phyloP scores from a whole-genome alignment of 2,113 vertebrate species.

The Stigmatopora argus region DNA sequence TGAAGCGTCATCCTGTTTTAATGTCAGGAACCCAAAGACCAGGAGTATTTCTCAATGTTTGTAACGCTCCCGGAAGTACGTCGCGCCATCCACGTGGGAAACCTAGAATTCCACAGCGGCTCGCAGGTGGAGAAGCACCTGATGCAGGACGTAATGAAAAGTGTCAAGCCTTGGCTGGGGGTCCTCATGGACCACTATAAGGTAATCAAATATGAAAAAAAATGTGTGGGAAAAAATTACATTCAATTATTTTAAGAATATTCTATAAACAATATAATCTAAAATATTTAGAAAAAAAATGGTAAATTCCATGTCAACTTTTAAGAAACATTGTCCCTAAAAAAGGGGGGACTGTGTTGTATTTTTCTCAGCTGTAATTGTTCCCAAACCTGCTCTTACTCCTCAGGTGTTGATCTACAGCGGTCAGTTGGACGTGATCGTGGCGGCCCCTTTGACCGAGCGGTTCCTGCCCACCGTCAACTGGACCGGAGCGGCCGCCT shows the following conservation, averaged over 20 bases:
- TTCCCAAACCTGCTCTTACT: not conserved
- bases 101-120: conserved; percentile 73
- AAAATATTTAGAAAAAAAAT: too few relatives aligned
- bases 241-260: too few relatives aligned
- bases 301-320: too few relatives aligned
- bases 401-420: conserved; percentile 80
- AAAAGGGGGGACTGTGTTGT: too few relatives aligned
- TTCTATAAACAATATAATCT: too few relatives aligned
- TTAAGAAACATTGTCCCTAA: too few relatives aligned
- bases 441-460: conserved; percentile 78
- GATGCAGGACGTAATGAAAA: conserved; percentile 75
- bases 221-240: too few relatives aligned
- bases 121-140: conserved; percentile 75
- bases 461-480: conserved; percentile 73
- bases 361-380: not conserved
- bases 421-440: conserved; percentile 83
- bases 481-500: conserved; percentile 72
- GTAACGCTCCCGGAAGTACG: conserved; percentile 73
- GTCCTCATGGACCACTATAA: conserved; percentile 82
- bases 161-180: conserved; percentile 82
- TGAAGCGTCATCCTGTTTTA: not conserved
- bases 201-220: conserved; percentile 47
- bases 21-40: conserved; percentile 71
- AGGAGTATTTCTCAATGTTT: conserved; percentile 72
- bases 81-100: conserved; percentile 80